phyloP scores from a whole-genome alignment of 2,113 vertebrate species.

The Poeciliopsis prolifica region DNA sequence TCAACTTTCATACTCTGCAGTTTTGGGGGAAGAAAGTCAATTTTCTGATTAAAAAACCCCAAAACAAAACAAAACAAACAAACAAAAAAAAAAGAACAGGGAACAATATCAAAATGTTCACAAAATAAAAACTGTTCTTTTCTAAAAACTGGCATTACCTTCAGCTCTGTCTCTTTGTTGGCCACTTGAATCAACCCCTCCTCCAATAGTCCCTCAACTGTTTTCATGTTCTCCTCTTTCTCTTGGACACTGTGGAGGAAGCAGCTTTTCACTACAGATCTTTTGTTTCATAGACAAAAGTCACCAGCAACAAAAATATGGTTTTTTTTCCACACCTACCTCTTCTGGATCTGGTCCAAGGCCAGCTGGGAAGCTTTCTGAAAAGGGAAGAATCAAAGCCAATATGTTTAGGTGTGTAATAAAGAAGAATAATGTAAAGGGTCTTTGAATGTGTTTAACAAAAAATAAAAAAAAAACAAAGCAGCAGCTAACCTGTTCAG shows the following conservation, averaged over 20 bases:
- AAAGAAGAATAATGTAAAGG: neutral
- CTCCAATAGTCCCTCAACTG: conserved; percentile 90
- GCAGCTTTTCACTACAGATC: neutral
- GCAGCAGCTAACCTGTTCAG: conserved; percentile 85
- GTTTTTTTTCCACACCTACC: conserved; percentile 64
- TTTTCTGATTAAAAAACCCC: neutral
- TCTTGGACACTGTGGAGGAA: conserved; percentile 80
- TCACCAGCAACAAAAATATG: conserved; percentile 3
- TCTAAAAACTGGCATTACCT: conserved; percentile 73
- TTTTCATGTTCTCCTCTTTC: conserved; percentile 93
- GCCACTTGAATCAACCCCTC: conserved; percentile 93
- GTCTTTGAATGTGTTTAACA: neutral
- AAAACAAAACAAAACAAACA: neutral
- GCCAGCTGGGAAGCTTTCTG: conserved; percentile 75
- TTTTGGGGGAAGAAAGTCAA: conserved; percentile 12
- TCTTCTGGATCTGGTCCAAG: conserved; percentile 78
- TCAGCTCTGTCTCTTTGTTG: conserved; percentile 93
- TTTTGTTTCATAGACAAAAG: neutral
- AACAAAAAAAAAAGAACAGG: neutral
- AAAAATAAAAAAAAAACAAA: neutral
- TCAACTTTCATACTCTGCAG: conserved; percentile 83
- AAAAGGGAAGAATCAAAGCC: conserved; percentile 7
- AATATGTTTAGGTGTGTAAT: conserved; percentile 22
- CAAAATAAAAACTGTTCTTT: neutral
- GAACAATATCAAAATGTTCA: neutral